Base-by-base conservation (phyloP, 1,140 invertebrate genomes). In the Chironomus striatipennis region DNA sequence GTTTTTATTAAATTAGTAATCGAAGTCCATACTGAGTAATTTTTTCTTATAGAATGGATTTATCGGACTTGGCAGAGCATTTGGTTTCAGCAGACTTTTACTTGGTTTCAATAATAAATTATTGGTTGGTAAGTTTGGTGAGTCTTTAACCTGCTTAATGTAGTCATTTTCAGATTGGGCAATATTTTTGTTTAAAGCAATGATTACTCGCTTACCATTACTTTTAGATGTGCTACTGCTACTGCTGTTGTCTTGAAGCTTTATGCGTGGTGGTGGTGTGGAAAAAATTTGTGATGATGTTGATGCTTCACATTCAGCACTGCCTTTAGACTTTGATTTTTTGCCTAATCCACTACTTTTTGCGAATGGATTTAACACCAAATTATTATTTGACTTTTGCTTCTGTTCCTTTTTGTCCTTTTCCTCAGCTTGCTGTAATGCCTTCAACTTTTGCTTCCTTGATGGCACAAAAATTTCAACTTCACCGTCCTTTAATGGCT, bases 121-220 rank as follows among this genome's bases (percentile, higher is more conserved):
- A 79, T 93, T 91, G 75, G 85, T 92, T 0, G 91, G 91, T 76
- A 92, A 87, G n/a, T 84, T 86, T 0, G 91, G 91, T 73, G 89
- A 91, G 75, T 86, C 84, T 75, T 85, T 83, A 3, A 93, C 81
- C 78, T 90, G 88, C 20, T 86, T 84, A 43, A 88, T 85, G 78
- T 93, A 92, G 75, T 93, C 90, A 1, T 87, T 85, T 0, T 88
- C 85, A 20, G 85, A 86, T 77, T 92, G 90, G 43, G 86, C 85
- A 17, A 85, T 86, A 78, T 92, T 92, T 42, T 86, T 84, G 73
- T 89, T 87, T 0, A 90, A 79, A 21, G 86, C 84, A 73, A 91
- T 91, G 80, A 89, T 88, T 0, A 92, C 90, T 5, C 81, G 80
- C 65, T 70, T 70, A 21, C 65, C 65, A 70, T 17, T 70, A 21